phyloP scores from a whole-genome alignment of 2,888 invertebrate species.

The Polydrusus pterygomalis region DNA sequence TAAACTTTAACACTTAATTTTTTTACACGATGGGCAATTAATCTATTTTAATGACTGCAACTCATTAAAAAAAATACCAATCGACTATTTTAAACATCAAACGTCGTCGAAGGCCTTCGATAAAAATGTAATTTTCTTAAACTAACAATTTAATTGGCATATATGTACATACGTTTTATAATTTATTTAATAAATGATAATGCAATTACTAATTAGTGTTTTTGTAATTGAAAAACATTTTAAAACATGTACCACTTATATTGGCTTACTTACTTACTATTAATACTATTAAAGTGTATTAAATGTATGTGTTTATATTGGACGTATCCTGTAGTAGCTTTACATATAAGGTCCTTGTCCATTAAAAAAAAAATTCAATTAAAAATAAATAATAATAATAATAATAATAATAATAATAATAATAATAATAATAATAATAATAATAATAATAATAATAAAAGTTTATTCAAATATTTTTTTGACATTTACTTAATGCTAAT shows the following conservation, averaged over 20 bases:
- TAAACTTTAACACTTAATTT: too few relatives aligned
- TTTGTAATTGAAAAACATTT: slow-evolving; percentile 1
- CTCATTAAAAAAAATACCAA: background rate
- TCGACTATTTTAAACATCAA: background rate
- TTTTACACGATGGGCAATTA: background rate
- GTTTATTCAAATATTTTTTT: too few relatives aligned
- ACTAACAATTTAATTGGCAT: slow-evolving; percentile 2
- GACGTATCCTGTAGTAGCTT: background rate
- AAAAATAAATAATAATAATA: too few relatives aligned
- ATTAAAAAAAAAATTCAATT: too few relatives aligned
- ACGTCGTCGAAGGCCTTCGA: slow-evolving; percentile 14
- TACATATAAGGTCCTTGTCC: too few relatives aligned
- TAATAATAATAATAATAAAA: too few relatives aligned
- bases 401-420: too few relatives aligned
- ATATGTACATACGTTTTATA: background rate
- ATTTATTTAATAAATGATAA: slow-evolving; percentile 6
- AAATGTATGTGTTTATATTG: background rate
- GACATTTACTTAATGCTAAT: too few relatives aligned
- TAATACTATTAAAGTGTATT: too few relatives aligned
- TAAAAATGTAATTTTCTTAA: slow-evolving; percentile 5
- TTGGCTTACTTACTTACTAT: background rate
- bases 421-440: too few relatives aligned
- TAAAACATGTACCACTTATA: background rate
- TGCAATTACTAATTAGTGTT: background rate
- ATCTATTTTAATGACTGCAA: background rate